A percentile compares a stretch with the other conserved stretches of the same genome.
These are phyloP conservation scores for Piscicola geometra DNA, from an alignment of 2,888 invertebrate species.

Conservation along the genomic window DNA sequence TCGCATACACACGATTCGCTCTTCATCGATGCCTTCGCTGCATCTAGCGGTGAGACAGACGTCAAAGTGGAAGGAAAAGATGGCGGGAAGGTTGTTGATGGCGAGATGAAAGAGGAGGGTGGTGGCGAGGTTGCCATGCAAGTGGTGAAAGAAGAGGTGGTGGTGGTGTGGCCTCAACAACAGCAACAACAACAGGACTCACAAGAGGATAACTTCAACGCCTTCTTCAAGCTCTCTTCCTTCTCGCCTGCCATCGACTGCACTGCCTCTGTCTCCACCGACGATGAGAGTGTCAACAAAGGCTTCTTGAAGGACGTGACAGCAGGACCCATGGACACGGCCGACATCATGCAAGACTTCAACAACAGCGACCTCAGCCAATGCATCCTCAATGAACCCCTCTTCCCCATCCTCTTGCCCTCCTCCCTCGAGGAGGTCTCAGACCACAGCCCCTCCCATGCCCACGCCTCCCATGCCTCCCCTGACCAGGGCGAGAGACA, in stretches of 20 bases:
- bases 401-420: slow-evolving; percentile 1
- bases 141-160: neutral
- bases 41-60: neutral
- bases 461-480: neutral
- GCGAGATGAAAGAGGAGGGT: neutral
- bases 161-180: neutral
- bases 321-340: neutral
- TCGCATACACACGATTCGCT: neutral
- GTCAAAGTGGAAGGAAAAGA: neutral
- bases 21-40: neutral
- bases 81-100: neutral
- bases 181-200: no score
- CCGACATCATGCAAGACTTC: slow-evolving; percentile 5
- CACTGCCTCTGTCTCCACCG: neutral
- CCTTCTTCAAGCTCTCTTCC: neutral
- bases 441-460: neutral
- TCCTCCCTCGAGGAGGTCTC: neutral
- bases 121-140: neutral
- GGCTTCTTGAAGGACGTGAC: neutral
- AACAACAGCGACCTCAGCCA: slow-evolving; percentile 25
- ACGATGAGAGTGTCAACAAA: neutral
- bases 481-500: neutral
- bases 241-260: neutral
- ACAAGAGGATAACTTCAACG: neutral
- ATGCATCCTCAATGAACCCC: slow-evolving; percentile 20